Evolutionary conservation across 2,113 vertebrate genomes (phyloP).

Genomic region (Pionites leucogaster): DNA sequence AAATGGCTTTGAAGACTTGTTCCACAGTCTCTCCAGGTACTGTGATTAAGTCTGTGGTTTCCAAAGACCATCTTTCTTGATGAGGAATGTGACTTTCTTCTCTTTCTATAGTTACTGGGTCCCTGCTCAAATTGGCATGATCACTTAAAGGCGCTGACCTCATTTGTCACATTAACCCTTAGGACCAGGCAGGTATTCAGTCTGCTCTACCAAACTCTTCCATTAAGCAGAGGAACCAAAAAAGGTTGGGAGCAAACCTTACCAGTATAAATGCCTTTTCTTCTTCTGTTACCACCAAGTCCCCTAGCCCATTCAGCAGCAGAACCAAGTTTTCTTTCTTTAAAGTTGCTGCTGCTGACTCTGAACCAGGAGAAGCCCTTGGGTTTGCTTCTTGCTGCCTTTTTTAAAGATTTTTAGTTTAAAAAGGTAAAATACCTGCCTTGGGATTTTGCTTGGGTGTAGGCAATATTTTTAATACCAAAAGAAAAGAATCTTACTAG

Average conservation of each 20-base stretch:
- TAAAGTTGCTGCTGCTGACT: background rate
- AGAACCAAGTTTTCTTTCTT: background rate
- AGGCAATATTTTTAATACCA: background rate
- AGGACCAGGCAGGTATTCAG: background rate
- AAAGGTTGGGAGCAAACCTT: background rate
- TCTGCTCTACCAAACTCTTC: background rate
- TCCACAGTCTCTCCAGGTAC: background rate
- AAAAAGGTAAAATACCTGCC: background rate
- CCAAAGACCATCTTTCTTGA: background rate
- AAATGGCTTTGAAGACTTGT: background rate
- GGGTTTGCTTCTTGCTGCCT: background rate
- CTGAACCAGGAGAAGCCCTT: background rate
- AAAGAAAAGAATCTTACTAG: background rate
- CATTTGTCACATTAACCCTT: background rate
- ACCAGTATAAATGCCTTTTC: background rate
- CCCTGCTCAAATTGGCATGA: background rate
- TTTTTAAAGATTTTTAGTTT: background rate
- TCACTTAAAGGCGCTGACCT: background rate
- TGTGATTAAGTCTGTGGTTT: background rate
- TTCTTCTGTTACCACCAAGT: background rate
- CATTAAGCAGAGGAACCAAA: background rate
- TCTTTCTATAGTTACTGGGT: background rate
- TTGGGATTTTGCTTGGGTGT: background rate
- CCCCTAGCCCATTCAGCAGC: background rate
- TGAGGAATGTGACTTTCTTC: background rate